These are phyloP conservation scores for Betta splendens DNA, from an alignment of 2,797 vertebrate genomes.

Conservation along the genomic window DNA sequence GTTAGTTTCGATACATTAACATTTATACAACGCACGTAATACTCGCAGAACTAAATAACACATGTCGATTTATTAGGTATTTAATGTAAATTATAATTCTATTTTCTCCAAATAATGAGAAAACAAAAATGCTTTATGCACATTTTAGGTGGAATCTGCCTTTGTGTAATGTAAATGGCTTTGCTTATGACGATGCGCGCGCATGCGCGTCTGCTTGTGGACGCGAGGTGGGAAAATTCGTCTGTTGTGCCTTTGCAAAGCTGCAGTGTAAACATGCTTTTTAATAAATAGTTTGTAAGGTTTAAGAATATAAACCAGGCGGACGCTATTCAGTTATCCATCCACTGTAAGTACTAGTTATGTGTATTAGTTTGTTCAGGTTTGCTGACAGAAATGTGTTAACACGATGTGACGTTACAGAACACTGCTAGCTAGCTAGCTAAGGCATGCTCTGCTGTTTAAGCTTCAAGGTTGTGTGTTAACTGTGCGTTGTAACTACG, in stretches of 20 bases:
- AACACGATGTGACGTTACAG: neutral
- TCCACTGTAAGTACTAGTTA: constrained; percentile 36
- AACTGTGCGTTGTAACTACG: neutral
- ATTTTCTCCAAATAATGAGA: neutral
- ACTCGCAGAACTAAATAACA: neutral
- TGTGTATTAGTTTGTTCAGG: neutral
- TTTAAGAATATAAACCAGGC: neutral
- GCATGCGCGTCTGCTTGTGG: constrained; percentile 44
- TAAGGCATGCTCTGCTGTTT: neutral
- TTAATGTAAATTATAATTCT: rapidly evolving
- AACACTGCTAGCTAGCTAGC: constrained; percentile 18
- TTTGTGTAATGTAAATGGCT: rapidly evolving
- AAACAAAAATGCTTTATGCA: rapidly evolving
- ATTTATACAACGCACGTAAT: rapidly evolving
- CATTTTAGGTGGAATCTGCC: constrained; percentile 58
- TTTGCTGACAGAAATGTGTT: neutral
- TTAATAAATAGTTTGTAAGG: neutral
- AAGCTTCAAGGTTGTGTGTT: neutral
- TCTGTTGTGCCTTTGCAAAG: neutral
- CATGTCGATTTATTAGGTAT: neutral
- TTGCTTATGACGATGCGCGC: constrained; percentile 14
- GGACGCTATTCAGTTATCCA: neutral
- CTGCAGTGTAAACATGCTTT: constrained; percentile 35
- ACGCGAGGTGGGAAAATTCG: constrained; percentile 66
- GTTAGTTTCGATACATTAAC: constrained; percentile 57